Percentiles rank a stretch among this genome's conserved stretches.
phyloP scores from a whole-genome alignment of 2,888 invertebrate genomes.

The Melanchra persicariae region DNA sequence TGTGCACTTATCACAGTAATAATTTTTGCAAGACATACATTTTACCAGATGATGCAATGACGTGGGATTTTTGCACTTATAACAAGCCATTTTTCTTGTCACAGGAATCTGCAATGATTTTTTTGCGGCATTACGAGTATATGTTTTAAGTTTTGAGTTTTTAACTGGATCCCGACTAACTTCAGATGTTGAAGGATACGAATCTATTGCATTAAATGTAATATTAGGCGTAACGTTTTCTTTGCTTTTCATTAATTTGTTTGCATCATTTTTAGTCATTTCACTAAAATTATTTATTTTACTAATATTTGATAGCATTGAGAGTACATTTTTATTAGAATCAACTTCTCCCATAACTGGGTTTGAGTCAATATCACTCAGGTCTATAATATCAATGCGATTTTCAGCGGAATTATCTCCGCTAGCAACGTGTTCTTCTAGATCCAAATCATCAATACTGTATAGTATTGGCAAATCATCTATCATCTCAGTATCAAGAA shows the following conservation, averaged over 20 bases:
- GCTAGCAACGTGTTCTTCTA: background rate
- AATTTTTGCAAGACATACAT: too few relatives aligned
- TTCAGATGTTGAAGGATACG: background rate
- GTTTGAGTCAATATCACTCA: too few relatives aligned
- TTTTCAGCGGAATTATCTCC: background rate
- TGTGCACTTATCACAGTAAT: too few relatives aligned
- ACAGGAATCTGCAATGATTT: background rate
- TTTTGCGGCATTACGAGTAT: background rate
- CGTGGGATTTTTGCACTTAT: conserved; percentile 4
- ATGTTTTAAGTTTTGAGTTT: background rate
- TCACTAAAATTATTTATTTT: too few relatives aligned
- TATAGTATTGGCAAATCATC: conserved; percentile 9
- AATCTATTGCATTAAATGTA: background rate
- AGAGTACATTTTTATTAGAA: too few relatives aligned
- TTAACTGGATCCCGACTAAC: background rate
- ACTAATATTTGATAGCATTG: too few relatives aligned
- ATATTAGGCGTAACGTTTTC: too few relatives aligned
- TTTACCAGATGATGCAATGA: too few relatives aligned
- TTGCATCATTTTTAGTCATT: too few relatives aligned
- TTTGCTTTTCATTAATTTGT: too few relatives aligned
- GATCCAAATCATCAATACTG: background rate
- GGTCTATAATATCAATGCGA: background rate
- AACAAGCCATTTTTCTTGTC: background rate
- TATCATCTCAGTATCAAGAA: background rate
- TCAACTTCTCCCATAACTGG: too few relatives aligned